A percentile compares a stretch with the other conserved stretches of the same genome.
These are phyloP conservation scores for Acyrthosiphon pisum DNA, from an alignment of 1,140 invertebrate species.

Conservation along the genomic window DNA sequence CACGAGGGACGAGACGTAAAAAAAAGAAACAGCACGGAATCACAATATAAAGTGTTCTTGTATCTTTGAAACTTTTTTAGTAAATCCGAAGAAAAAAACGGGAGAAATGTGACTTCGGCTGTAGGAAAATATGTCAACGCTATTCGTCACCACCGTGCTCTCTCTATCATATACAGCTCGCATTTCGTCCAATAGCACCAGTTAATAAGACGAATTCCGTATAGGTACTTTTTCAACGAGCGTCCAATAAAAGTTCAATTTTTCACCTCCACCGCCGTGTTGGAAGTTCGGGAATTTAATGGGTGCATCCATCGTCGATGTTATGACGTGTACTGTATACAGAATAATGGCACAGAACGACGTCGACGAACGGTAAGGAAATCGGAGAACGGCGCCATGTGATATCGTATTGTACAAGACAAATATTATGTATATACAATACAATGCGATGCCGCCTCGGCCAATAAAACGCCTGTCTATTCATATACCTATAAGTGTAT, in stretches of 20 bases:
- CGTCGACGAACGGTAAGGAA: not conserved
- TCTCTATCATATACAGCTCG: too few species aligned
- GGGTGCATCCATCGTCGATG: not conserved
- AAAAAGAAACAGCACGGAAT: not conserved
- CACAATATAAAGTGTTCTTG: slow-evolving; percentile 35
- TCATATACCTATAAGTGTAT: too few species aligned
- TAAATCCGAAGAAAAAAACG: not conserved
- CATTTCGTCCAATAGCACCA: not conserved
- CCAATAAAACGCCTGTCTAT: not conserved
- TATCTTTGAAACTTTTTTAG: slow-evolving; percentile 26
- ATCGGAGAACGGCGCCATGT: not conserved
- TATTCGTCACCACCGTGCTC: not conserved
- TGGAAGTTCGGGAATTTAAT: not conserved
- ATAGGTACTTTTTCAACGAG: not conserved
- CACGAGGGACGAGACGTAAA: not conserved
- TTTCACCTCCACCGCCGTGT: not conserved
- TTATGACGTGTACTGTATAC: not conserved
- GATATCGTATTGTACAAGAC: not conserved
- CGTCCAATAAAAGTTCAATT: not conserved
- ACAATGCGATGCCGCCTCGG: not conserved
- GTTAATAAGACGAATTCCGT: slow-evolving; percentile 24
- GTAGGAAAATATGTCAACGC: slow-evolving; percentile 24
- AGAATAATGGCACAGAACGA: not conserved
- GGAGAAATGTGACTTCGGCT: not conserved
- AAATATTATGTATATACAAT: not conserved